Evolutionary conservation across 2,888 invertebrate species (phyloP), one percentile per base, ranked within the genome.

Genomic region (Amblyteles armatorius): DNA sequence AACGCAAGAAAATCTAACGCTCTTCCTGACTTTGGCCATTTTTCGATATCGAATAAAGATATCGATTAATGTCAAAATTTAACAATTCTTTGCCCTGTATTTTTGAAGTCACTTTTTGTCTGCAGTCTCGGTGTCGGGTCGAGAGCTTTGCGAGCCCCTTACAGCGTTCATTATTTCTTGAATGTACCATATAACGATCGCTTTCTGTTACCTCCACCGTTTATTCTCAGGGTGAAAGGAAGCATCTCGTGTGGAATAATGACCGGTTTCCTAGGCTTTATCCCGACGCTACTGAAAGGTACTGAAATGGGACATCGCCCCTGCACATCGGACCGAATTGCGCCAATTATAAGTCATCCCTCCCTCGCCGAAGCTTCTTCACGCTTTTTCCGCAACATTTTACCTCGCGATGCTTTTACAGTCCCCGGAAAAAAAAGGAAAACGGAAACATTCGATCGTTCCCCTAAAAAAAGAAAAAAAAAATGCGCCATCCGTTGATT

Each of bases 171-270:
- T 65, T 65, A 77, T 77, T 52, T 55, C 67, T 22, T 16, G 52
- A 52, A 67, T 67, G 65, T 36, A 67, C 76, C 67, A 36, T 55
- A 67, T 55, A 67, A 77, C 65, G 65, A 77, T 77, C 52, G 67
- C 36, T 77, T 77, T 77, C 36, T 33, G 63, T 76, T 50, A 63
- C 50, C n/a, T 67, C 52, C 36, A 36, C 52, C 67, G 13, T 40
- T 44, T 67, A 40, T 50, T 40, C 55, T 26, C 52, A 29, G 76
- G 50, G 60, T 60, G 60, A 60, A 77, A 77, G 67, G 65, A 67
- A 55, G 52, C 52, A 55, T 67, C 76, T 77, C 76, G 67, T 67
- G 67, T 77, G 76, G 76, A 77, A 77, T 77, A 77, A 77, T 77
- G 67, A 77, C 55, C 40, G 67, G 26, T 48, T 65, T 52, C 76